These are phyloP conservation scores for Chaunax sp. DNA, from an alignment of 2,797 vertebrate genomes.

Conservation along the genomic window DNA sequence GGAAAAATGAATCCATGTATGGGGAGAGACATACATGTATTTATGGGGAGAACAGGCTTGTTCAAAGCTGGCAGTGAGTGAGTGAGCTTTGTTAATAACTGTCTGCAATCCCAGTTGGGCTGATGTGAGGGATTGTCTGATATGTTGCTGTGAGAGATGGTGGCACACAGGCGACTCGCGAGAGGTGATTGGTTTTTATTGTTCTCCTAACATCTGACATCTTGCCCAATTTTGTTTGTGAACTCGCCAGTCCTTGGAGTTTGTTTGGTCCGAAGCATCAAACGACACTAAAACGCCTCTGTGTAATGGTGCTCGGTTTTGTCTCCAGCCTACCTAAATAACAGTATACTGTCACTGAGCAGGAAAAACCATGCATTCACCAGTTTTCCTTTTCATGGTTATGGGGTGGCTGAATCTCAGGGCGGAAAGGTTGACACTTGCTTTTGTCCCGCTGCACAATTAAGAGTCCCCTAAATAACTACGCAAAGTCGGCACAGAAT, in stretches of 20 bases:
- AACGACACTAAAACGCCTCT: conserved; percentile 6
- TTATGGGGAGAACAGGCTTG: conserved; percentile 30
- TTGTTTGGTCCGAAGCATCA: conserved; percentile 20
- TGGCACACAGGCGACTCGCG: conserved; percentile 36
- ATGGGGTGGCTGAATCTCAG: background rate
- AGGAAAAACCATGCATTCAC: background rate
- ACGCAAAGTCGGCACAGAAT: background rate
- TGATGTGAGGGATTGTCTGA: conserved; percentile 47
- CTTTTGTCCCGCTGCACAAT: background rate
- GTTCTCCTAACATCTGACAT: conserved; percentile 34
- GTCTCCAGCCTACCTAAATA: conserved; percentile 7
- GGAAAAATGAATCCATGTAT: conserved; percentile 18
- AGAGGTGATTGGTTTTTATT: conserved; percentile 63
- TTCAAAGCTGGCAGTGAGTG: conserved; percentile 49
- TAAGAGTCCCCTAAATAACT: background rate
- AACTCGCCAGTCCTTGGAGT: conserved; percentile 53
- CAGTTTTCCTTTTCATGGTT: background rate
- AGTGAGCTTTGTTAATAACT: conserved; percentile 60
- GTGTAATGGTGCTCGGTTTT: conserved; percentile 11
- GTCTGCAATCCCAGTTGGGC: conserved; percentile 52
- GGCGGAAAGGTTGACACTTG: background rate
- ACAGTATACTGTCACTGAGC: conserved; percentile 5
- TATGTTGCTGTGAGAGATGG: conserved; percentile 36
- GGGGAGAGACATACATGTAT: conserved; percentile 7
- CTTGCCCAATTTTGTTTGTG: conserved; percentile 44